Evolutionary conservation across 37 sponge, comb jelly and placozoan genomes (phyloP).

Genomic region (Hormiphora californensis): DNA sequence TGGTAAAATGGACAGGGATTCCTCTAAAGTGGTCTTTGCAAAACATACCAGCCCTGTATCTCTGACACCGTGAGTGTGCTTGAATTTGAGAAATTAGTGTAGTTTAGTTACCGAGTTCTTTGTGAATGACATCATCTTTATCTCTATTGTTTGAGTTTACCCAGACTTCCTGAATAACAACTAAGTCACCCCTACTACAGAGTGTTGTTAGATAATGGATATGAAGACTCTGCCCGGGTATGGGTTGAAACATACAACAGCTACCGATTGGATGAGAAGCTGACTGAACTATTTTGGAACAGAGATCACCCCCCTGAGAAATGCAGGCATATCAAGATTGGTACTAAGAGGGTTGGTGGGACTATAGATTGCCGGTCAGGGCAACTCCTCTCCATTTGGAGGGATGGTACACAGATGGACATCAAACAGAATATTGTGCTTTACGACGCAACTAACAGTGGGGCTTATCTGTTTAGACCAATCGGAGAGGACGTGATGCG

Average conservation of each 20-base stretch:
- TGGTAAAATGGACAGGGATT: neutral
- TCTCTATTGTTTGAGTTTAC: no score
- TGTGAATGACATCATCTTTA: no score
- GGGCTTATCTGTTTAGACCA: neutral
- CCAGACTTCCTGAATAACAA: no score
- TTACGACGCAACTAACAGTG: neutral
- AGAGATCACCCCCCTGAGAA: no score
- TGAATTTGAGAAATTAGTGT: no score
- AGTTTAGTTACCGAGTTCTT: no score
- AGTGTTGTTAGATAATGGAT: no score
- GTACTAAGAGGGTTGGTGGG: neutral
- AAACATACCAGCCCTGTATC: neutral
- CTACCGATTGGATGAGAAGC: no score
- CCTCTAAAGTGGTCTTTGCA: neutral
- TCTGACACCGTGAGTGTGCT: neutral
- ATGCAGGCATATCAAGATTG: neutral
- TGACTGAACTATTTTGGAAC: no score
- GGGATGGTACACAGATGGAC: neutral
- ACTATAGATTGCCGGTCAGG: neutral
- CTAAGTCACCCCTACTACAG: no score
- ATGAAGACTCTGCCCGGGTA: no score
- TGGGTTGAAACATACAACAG: no score
- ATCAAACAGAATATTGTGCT: neutral
- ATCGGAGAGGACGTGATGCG: neutral
- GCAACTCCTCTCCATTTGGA: neutral